Evolutionary conservation across 2,797 vertebrate species (phyloP), one percentile per base, ranked within the genome.

Genomic region (Gorsachius magnificus): DNA sequence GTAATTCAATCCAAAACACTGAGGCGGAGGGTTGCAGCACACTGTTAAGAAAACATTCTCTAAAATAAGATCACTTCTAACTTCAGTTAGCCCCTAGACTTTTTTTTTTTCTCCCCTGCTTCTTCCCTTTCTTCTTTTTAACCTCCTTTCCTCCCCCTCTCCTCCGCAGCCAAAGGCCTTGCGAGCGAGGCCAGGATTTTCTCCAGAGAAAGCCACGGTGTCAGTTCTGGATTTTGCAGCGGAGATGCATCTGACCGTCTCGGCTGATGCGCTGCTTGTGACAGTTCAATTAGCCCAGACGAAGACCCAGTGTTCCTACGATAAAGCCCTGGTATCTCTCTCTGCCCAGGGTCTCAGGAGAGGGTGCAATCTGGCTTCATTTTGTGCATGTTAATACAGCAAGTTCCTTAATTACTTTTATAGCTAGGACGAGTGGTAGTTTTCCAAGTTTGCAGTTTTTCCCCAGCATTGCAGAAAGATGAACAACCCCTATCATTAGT

Each of bases 31-130:
- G 92, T 90, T 95, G 86, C 56, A 97, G 95, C 97, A 97, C 97
- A 98, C 98, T 98, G 97, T 97, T 98, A 98, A 98, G 97, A 98
- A 99, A 99, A 98, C 98, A 98, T 98, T 98, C 98, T 98, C 89
- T 97, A 96, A 98, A 98, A 98, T 98, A 98, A 98, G 97, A 98
- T 97, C 97, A 96, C 96, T 98, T 98, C 97, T 98, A 98, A 98
- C 98, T 98, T 98, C 98, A 98, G 93, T 97, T 97, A 97, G 91
- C 71, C 45, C 35, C 38, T 83, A 53, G 51, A 11, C 69, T 70
- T 58, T 41, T 41, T 35, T 58, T 57, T 48, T 77, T 71, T 38
- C 65, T 81, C 21, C 45, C 38, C 22, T 89, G 51, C 15, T 81
- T 77, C 86, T 75, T 33, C 56, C 56, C 35, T 45, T 83, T 86